Conservation (phyloP, 2,797 vertebrate species). For the Malurus leucopterus region DNA sequence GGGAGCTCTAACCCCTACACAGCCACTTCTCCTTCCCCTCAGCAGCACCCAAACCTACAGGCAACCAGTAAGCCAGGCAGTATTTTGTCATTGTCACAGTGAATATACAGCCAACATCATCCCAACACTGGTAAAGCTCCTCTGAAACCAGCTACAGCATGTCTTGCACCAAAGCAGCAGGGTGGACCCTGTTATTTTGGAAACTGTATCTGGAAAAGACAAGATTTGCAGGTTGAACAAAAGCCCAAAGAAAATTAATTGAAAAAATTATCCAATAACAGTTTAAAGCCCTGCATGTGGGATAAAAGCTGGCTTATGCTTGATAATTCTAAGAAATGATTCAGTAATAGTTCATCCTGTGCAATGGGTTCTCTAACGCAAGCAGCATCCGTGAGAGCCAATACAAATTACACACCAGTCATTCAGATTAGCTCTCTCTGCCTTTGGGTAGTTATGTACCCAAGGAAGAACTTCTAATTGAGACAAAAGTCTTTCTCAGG, state of each 20-base stretch:
- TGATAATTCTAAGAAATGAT: conserved; percentile 26
- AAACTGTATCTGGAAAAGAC: not conserved
- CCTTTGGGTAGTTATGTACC: not conserved
- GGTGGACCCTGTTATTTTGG: not conserved
- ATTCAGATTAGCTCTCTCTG: conserved; percentile 8
- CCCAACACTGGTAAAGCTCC: not conserved
- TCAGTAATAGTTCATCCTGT: conserved; percentile 7
- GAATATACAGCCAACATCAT: not conserved
- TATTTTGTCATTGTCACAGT: not conserved
- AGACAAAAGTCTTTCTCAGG: not conserved
- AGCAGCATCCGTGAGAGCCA: not conserved
- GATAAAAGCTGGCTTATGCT: not conserved
- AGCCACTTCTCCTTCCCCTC: not conserved
- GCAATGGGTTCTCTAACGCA: not conserved
- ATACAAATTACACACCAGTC: not conserved
- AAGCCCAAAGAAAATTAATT: not conserved
- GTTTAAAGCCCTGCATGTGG: conserved; percentile 20
- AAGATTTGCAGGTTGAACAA: not conserved
- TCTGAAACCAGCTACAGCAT: rapidly evolving
- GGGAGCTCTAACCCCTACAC: not conserved
- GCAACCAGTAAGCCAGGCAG: not conserved
- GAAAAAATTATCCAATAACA: not conserved
- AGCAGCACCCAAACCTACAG: not conserved
- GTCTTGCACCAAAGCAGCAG: not conserved
- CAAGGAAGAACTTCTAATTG: not conserved